Conservation (phyloP, 1,140 invertebrate genomes). For the Apis laboriosa region DNA sequence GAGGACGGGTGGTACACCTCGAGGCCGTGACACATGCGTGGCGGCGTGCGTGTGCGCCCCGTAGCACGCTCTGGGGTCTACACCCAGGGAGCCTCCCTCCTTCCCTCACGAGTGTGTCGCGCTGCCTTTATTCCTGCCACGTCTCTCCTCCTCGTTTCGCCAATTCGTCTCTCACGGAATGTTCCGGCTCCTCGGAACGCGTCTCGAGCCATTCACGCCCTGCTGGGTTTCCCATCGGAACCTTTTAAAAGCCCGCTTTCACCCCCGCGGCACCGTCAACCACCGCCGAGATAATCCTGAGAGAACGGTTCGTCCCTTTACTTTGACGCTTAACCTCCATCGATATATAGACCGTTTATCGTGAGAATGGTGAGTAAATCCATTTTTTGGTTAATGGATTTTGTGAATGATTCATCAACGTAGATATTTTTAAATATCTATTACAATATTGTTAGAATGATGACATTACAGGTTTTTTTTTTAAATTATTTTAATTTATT, state of each 20-base stretch:
- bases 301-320: slow-evolving; percentile 36
- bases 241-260: slow-evolving; percentile 74
- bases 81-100: neutral
- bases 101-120: neutral
- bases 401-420: too few relatives aligned
- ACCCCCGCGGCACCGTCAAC: slow-evolving; percentile 61
- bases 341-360: too few relatives aligned
- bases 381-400: too few relatives aligned
- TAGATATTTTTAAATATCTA: too few relatives aligned
- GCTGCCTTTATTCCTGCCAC: neutral
- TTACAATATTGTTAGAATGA: too few relatives aligned
- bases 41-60: slow-evolving; percentile 18
- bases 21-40: slow-evolving; percentile 52
- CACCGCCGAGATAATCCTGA: slow-evolving; percentile 68
- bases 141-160: neutral
- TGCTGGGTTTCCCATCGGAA: slow-evolving; percentile 71
- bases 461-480: too few relatives aligned
- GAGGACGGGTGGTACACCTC: slow-evolving; percentile 40
- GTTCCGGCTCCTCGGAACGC: slow-evolving; percentile 56
- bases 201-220: slow-evolving; percentile 70
- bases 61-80: slow-evolving; percentile 17
- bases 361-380: too few relatives aligned
- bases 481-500: too few relatives aligned
- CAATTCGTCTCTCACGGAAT: slow-evolving; percentile 44
- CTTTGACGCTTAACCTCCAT: neutral